These are phyloP conservation scores for Sebastes hubbsi DNA, from an alignment of 2,797 vertebrate genomes.

Conservation along the genomic window DNA sequence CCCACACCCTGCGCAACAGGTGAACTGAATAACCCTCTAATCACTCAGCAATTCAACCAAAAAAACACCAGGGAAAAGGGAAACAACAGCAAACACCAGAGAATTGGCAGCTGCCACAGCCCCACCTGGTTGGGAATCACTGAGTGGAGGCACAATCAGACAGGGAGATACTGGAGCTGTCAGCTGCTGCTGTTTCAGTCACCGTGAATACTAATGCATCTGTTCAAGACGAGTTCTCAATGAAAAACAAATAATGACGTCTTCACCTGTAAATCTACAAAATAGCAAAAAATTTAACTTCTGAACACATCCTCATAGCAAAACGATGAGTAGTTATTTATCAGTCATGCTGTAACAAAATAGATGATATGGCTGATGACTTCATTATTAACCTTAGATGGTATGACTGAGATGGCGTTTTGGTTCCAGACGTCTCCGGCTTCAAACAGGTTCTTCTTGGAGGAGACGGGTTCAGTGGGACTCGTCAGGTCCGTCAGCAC, in stretches of 20 bases:
- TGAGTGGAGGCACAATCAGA: background rate
- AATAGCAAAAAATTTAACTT: background rate
- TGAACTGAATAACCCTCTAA: no score
- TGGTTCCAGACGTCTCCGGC: conserved; percentile 85
- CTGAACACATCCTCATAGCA: no score
- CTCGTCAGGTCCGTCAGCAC: conserved; percentile 81
- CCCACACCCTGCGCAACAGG: no score
- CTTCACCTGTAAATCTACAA: no score
- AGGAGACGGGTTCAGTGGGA: conserved; percentile 83
- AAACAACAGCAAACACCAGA: no score
- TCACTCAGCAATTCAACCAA: no score
- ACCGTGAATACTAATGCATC: background rate
- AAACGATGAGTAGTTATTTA: background rate
- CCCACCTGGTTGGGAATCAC: background rate
- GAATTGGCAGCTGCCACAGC: background rate
- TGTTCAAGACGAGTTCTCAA: no score
- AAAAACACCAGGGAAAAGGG: no score
- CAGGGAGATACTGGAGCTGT: background rate
- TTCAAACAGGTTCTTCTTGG: conserved; percentile 91
- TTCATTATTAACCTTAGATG: conserved; percentile 82
- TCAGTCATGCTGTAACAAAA: background rate
- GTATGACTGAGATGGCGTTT: conserved; percentile 39
- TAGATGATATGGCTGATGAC: background rate
- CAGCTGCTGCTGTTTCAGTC: background rate
- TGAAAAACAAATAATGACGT: no score